Conservation (phyloP, 2,113 vertebrate species). For the cattle (Bos taurus) region DNA sequence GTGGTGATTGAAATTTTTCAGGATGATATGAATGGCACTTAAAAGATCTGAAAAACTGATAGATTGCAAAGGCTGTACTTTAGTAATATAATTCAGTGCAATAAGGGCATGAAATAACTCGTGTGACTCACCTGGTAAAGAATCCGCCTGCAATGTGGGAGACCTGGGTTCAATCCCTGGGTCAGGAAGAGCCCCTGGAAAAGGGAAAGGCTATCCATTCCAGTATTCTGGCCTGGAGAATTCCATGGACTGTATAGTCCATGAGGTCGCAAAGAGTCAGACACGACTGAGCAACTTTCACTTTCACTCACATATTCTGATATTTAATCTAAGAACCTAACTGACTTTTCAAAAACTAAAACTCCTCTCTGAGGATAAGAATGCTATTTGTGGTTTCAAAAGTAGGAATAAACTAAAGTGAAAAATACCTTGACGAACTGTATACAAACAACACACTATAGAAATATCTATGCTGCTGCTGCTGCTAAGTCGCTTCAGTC, state of each 20-base stretch:
- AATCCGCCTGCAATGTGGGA: too few species aligned
- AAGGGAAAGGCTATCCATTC: too few species aligned
- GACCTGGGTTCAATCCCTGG: too few species aligned
- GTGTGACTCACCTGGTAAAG: background rate
- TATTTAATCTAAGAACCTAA: slow-evolving; percentile 70
- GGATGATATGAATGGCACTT: slow-evolving; percentile 78
- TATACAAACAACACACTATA: background rate
- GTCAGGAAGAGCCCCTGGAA: too few species aligned
- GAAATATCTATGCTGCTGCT: background rate
- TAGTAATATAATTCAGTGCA: slow-evolving; percentile 77
- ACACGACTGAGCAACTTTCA: too few species aligned
- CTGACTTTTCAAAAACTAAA: slow-evolving; percentile 30
- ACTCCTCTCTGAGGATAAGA: background rate
- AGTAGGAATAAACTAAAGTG: background rate
- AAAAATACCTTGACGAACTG: background rate
- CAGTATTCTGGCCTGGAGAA: too few species aligned
- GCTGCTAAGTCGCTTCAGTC: too few species aligned
- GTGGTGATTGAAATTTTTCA: slow-evolving; percentile 80
- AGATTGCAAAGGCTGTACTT: slow-evolving; percentile 81
- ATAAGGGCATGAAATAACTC: slow-evolving; percentile 78
- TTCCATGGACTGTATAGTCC: too few species aligned
- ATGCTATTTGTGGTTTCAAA: slow-evolving; percentile 32
- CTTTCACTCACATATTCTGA: slow-evolving; percentile 40
- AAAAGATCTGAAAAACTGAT: slow-evolving; percentile 81
- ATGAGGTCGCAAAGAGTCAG: too few species aligned